phyloP scores from a whole-genome alignment of 2,797 vertebrate species.

The Micrastur ruficollis region DNA sequence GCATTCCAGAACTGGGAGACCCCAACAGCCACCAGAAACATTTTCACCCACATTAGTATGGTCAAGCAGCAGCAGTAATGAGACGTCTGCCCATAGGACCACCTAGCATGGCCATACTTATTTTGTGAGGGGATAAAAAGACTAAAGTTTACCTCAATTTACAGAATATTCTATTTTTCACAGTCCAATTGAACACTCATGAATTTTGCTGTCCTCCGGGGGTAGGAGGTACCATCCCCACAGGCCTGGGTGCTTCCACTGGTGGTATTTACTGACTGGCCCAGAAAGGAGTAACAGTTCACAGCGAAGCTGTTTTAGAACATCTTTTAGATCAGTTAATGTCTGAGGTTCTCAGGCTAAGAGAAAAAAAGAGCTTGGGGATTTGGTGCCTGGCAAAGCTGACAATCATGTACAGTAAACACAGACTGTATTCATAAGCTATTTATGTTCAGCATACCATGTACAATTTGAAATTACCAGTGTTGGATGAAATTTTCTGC shows the following conservation, averaged over 20 bases:
- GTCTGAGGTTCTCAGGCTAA: background rate
- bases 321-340: background rate
- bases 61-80: background rate
- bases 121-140: background rate
- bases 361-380: too few relatives aligned
- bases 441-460: background rate
- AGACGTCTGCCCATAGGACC: background rate
- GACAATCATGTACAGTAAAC: background rate
- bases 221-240: background rate
- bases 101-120: background rate
- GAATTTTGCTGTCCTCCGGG: background rate
- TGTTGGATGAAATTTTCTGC: background rate
- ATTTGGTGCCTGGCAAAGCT: background rate
- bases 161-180: background rate
- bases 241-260: too few relatives aligned
- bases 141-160: background rate
- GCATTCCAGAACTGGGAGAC: background rate
- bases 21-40: background rate
- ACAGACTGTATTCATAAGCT: background rate
- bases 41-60: background rate
- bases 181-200: background rate
- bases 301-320: background rate
- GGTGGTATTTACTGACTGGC: background rate
- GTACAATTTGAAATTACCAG: background rate
- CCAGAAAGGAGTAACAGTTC: background rate